A percentile compares a stretch with the other conserved stretches of the same genome.
phyloP scores from a whole-genome alignment of 2,888 invertebrate genomes.

The Phalera bucephala region DNA sequence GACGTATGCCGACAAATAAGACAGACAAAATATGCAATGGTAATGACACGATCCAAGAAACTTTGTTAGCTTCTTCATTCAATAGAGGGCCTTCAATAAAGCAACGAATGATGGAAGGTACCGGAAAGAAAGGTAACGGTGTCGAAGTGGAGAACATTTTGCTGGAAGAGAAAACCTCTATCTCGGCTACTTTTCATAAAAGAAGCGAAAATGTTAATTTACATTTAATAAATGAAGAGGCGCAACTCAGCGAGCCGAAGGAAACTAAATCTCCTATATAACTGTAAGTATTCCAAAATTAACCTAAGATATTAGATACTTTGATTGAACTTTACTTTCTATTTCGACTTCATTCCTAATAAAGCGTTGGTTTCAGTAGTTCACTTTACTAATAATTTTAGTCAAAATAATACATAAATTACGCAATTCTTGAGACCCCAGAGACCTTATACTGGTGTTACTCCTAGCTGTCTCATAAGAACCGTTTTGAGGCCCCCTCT shows the following conservation, averaged over 20 bases:
- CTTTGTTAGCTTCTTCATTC: slow-evolving; percentile 82
- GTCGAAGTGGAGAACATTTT: slow-evolving; percentile 83
- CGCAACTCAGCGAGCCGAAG: slow-evolving; percentile 58
- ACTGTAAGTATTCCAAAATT: slow-evolving; percentile 64
- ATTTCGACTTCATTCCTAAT: too few relatives aligned
- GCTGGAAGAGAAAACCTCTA: slow-evolving; percentile 71
- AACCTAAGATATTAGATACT: too few relatives aligned
- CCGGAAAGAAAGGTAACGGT: slow-evolving; percentile 73
- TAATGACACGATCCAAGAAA: slow-evolving; percentile 88
- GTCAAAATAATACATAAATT: too few relatives aligned
- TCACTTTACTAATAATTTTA: too few relatives aligned
- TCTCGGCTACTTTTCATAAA: slow-evolving; percentile 61
- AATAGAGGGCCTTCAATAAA: slow-evolving; percentile 79
- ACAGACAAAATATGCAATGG: slow-evolving; percentile 89
- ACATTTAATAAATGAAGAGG: slow-evolving; percentile 71
- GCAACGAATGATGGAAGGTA: slow-evolving; percentile 57
- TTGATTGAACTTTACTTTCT: too few relatives aligned
- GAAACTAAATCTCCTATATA: slow-evolving; percentile 52
- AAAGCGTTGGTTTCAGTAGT: too few relatives aligned
- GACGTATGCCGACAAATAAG: slow-evolving; percentile 73
- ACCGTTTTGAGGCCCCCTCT: too few relatives aligned
- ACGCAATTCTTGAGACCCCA: too few relatives aligned
- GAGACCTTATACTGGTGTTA: too few relatives aligned
- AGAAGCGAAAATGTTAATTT: slow-evolving; percentile 66
- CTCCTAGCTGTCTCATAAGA: too few relatives aligned